Percentiles rank a stretch among this genome's conserved stretches.
Conservation (phyloP, 1,140 invertebrate genomes). For the Cherax quadricarinatus region DNA sequence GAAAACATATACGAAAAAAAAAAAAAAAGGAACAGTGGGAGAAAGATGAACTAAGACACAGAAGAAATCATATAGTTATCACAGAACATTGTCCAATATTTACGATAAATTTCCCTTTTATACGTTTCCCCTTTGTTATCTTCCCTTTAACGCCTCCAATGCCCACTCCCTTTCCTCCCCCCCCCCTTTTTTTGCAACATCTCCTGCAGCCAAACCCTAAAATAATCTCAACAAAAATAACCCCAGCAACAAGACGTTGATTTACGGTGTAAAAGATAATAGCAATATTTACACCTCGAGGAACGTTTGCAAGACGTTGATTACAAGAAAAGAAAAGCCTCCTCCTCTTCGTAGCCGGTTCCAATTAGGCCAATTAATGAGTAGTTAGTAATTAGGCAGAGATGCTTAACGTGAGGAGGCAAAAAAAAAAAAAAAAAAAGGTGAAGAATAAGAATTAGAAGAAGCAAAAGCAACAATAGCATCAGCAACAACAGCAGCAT, state of each 20-base stretch:
- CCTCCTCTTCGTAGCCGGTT: slow-evolving; percentile 9
- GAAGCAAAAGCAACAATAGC: no score
- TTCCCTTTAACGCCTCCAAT: no score
- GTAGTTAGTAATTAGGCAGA: slow-evolving; percentile 46
- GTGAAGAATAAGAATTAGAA: no score
- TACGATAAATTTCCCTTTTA: neutral
- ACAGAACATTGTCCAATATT: neutral
- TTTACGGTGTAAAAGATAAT: slow-evolving; percentile 36
- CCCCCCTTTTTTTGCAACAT: neutral
- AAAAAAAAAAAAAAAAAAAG: neutral
- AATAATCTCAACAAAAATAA: slow-evolving; percentile 44
- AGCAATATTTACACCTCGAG: slow-evolving; percentile 7
- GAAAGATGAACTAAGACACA: neutral
- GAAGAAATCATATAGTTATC: neutral
- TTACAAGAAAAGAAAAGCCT: neutral
- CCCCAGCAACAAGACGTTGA: slow-evolving; percentile 25
- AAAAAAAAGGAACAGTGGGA: no score
- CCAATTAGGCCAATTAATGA: slow-evolving; percentile 64
- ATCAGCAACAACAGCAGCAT: no score
- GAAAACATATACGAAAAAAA: no score
- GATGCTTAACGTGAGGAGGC: neutral
- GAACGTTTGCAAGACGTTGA: neutral
- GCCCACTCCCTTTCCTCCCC: no score
- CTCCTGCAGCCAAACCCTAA: neutral
- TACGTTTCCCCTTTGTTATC: no score